Evolutionary conservation across 1,140 invertebrate genomes (phyloP), one percentile per base, ranked within the genome.

Genomic region (Caligus rogercresseyi): DNA sequence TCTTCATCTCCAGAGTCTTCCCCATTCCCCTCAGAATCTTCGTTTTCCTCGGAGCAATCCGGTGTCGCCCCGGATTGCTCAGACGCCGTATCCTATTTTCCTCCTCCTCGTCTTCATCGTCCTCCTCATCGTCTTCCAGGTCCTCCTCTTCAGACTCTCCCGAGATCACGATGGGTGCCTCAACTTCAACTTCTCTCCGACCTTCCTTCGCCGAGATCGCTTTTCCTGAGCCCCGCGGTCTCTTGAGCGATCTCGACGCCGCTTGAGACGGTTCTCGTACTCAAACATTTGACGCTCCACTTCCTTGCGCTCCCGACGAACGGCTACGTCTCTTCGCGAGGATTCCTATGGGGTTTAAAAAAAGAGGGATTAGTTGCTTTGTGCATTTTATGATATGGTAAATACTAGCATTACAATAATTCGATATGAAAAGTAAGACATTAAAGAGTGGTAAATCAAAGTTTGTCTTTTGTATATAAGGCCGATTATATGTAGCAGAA

Each of bases 101-200:
- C 31, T 43, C 24, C 16, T 65, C 64, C 52, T 57, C 56, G 4
- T 59, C 58, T 14, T 66, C 56, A 19, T 15, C 53, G 7, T 53
- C 26, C 25, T 64, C 52, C 3, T 56, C 43, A 25, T 68, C 67
- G 4, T 69, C 67, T n/a, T 67, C 67, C 65, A 66, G 52, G 62
- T 15, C 72, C 68, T 23, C 60, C 11, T 54, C 62, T 19, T 52
- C 64, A 23, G 72, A 71, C 19, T 74, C 73, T 43, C n/a, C 31
- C 7, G 31, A 43, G 31, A 43, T n/a, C 7, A 43, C 31, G n/a
- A 43, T 43, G n/a, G 31, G 7, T n/a, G 7, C 31, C 53, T 23
- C n/a, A 23, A 16, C 53, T 54, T 4, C 53, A 15, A 7, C 21
- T 54, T 16, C 53, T 54, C 16, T 54, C 21, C 16, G 4, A 7